Evolutionary conservation across 2,888 invertebrate species (phyloP), one percentile per base, ranked within the genome.

Genomic region (Erannis defoliaria): DNA sequence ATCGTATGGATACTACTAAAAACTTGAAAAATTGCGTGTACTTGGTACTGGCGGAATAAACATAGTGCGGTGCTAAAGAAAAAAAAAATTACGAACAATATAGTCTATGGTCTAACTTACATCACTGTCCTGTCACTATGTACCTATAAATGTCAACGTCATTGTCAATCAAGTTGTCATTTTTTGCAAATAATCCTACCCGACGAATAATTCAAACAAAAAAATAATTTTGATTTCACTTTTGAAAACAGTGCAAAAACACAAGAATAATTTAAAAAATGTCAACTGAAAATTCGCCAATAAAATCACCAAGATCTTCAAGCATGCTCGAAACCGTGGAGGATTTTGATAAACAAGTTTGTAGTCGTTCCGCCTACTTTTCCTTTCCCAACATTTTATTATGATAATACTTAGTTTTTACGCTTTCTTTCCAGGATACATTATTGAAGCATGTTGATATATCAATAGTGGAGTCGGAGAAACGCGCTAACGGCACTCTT

Each of bases 401-500:
- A 18, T 21, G 46, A 19, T 42, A 54, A 35, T 40, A 10, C 33
- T 19, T 56, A 57, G 65, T 64, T 65, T 66, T 55, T 67, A 35
- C 60, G 54, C 61, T 64, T 66, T 60, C 66, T 62, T 56, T 66
- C 67, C 81, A 96, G 96, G 95, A 95, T 78, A 94, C 94, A 33
- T 85, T 96, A 62, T 82, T 96, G 61, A 95, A 95, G 85, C 96
- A 96, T 78, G 94, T 96, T 79, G 96, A 96, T 87, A 96, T 96
- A 77, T 94, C 95, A 61, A 96, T 96, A 64, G 94, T 96, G 45
- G 96, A 96, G 79, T 96, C 96, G 5, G 96, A 96, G 81, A 96
- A 96, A 81, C 93, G 96, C 62, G 95, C 95, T 45, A 96, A 96
- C 83, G 95, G 96, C 40, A 95, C 96, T 9, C 85, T 96, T 49